A percentile compares a stretch with the other conserved stretches of the same genome.
These are phyloP conservation scores for Drosophila sproati DNA, from an alignment of 1,140 invertebrate species.

Conservation along the genomic window DNA sequence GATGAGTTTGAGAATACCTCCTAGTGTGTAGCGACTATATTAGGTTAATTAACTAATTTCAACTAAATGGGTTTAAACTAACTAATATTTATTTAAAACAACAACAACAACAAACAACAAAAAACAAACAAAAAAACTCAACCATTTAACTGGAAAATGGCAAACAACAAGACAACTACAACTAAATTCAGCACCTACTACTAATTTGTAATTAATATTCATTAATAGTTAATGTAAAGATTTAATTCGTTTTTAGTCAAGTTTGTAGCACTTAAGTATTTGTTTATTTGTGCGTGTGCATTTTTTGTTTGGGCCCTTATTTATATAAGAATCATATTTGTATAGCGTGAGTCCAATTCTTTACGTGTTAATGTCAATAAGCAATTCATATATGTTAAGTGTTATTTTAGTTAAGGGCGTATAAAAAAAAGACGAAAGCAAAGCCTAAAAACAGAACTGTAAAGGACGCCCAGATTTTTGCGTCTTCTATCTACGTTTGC, in stretches of 20 bases:
- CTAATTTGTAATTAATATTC: slow-evolving; percentile 68
- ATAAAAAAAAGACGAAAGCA: background rate
- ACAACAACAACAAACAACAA: slow-evolving; percentile 1
- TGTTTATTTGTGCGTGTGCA: slow-evolving; percentile 58
- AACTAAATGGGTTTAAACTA: slow-evolving; percentile 53
- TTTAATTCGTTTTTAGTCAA: slow-evolving; percentile 38
- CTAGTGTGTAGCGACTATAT: slow-evolving; percentile 79
- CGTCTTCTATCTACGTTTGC: slow-evolving; percentile 28
- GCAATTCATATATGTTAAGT: slow-evolving; percentile 72
- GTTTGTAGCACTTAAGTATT: slow-evolving; percentile 47
- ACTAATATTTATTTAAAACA: slow-evolving; percentile 70
- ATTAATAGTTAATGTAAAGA: slow-evolving; percentile 68
- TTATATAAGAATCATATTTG: slow-evolving; percentile 55
- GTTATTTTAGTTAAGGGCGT: slow-evolving; percentile 76
- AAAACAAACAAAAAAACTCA: slow-evolving; percentile 29
- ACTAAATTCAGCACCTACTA: slow-evolving; percentile 44
- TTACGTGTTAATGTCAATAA: slow-evolving; percentile 64
- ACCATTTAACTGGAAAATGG: slow-evolving; percentile 27
- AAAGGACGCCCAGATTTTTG: slow-evolving; percentile 44
- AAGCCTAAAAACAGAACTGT: slow-evolving; percentile 31
- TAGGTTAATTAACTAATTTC: slow-evolving; percentile 56
- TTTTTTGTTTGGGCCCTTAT: slow-evolving; percentile 58
- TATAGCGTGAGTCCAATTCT: slow-evolving; percentile 73
- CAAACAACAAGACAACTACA: slow-evolving; percentile 14
- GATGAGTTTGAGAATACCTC: slow-evolving; percentile 85